These are phyloP conservation scores for Dolomedes plantarius DNA, from an alignment of 2,888 invertebrate species.

Conservation along the genomic window DNA sequence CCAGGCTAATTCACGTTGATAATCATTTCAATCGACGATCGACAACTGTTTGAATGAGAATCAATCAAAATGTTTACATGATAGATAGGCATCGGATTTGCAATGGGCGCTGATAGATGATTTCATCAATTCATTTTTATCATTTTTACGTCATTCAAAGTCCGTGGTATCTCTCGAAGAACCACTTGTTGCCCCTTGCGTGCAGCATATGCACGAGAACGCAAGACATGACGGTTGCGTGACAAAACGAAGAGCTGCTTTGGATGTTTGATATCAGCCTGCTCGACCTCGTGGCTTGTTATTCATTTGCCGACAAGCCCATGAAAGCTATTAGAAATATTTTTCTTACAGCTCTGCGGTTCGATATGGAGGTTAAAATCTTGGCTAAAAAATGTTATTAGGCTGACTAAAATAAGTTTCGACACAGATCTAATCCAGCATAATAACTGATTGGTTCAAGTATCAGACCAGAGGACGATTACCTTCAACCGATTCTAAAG, in stretches of 20 bases:
- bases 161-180: not conserved
- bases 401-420: too few relatives aligned
- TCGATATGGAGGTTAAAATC: not conserved
- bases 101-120: not conserved
- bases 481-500: too few relatives aligned
- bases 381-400: not conserved
- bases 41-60: not conserved
- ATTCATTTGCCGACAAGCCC: not conserved
- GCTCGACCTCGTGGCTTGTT: not conserved
- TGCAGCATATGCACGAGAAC: not conserved
- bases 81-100: not conserved
- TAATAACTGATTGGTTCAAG: too few relatives aligned
- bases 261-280: not conserved
- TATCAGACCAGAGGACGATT: too few relatives aligned
- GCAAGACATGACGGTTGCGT: not conserved
- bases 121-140: not conserved
- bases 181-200: not conserved
- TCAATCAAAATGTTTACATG: not conserved
- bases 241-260: not conserved
- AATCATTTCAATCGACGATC: not conserved
- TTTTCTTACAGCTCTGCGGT: not conserved
- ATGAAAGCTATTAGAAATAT: not conserved
- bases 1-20: not conserved
- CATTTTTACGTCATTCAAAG: not conserved
- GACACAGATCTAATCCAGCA: too few relatives aligned